phyloP scores from a whole-genome alignment of 1,140 invertebrate species.

The Drosophila sproati region DNA sequence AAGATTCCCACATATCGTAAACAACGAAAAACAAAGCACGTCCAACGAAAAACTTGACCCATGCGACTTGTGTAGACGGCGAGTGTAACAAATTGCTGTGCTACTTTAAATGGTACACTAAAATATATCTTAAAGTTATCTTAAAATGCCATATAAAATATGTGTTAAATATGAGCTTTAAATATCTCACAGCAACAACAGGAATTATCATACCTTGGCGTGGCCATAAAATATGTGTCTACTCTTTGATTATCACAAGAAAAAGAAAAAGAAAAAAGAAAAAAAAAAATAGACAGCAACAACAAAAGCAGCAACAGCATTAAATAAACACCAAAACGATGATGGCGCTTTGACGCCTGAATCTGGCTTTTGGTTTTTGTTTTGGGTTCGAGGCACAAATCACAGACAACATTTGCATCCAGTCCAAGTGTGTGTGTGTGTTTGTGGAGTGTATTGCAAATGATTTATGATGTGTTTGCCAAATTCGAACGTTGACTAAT shows the following conservation, averaged over 20 bases:
- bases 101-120: constrained; percentile 70
- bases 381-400: constrained; percentile 39
- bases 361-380: constrained; percentile 21
- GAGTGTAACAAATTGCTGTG: constrained; percentile 69
- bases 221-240: constrained; percentile 53
- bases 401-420: constrained; percentile 42
- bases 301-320: constrained; percentile 7
- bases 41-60: constrained; percentile 2
- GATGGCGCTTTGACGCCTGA: constrained; percentile 43
- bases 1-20: constrained; percentile 37
- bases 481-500: constrained; percentile 78
- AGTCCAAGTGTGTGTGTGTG: constrained; percentile 10
- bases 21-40: constrained; percentile 14
- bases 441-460: constrained; percentile 26
- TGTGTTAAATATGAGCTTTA: constrained; percentile 69
- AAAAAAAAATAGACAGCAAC: constrained; percentile 13
- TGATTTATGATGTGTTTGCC: constrained; percentile 75
- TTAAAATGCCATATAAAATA: constrained; percentile 66
- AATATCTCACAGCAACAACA: constrained; percentile 40
- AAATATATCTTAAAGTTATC: constrained; percentile 71
- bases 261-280: constrained; percentile 7
- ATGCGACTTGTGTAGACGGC: constrained; percentile 24
- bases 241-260: constrained; percentile 49
- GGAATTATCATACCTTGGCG: constrained; percentile 43
- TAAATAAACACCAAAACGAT: constrained; percentile 17